Base-by-base conservation (phyloP, 2,888 invertebrate genomes). In the Carabus problematicus region DNA sequence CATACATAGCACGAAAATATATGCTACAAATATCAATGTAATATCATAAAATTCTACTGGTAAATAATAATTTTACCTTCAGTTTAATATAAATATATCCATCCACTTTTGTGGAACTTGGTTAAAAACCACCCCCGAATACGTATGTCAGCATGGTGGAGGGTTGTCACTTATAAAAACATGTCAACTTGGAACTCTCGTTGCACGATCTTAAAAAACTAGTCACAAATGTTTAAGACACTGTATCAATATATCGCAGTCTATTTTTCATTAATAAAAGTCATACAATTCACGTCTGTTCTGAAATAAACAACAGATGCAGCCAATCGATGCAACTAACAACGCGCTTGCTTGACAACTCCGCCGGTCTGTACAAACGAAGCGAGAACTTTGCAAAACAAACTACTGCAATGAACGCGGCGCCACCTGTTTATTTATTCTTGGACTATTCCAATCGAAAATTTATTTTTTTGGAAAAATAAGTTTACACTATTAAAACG, bases 271-370 rank as follows among this genome's bases (percentile, higher is more conserved):
- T 69, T 69, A 47, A 69, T 62, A 69, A 69, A 62, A 29, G 52
- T 69, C 69, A 55, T 40, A 43, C 16, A 55, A 39, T 45, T 62
- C 56, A 69, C 61, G 40, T 29, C 14, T 42, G 55, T 69, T 55
- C 55, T 45, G 55, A 62, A 69, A 62, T 62, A 69, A 69, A 62
- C 61, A 69, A 72, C 70, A 72, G 71, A 72, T 71, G 72, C 72
- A 62, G 72, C 72, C 71, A 75, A 75, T 75, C 75, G 73, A 75
- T 74, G 73, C 72, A 61, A 70, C 69, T 69, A 45, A 63, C 69
- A 73, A 73, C 70, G 74, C 74, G 75, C 74, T 70, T 74, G 75
- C 73, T 72, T 61, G 62, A 69, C 69, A 69, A 69, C 69, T 62
- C 68, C 29, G 40, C 66, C 45, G 49, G 58, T 47, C 54, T 29